Percentiles rank a stretch among this genome's conserved stretches.
Evolutionary conservation across 1,140 invertebrate genomes (phyloP).

Genomic region (Charaxes varanes): DNA sequence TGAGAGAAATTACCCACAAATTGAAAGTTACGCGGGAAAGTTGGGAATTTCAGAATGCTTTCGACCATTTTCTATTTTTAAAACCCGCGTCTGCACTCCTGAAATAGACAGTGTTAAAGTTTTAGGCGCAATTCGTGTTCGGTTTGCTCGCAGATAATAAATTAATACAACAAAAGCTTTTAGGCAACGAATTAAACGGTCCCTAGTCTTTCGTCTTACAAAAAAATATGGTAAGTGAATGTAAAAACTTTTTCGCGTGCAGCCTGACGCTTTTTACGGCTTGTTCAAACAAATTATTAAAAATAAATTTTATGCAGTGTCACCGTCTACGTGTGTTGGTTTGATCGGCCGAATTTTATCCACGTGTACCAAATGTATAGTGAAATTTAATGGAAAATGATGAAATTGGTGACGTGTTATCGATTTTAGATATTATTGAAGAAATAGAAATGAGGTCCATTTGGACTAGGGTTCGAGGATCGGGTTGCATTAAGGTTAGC

Average conservation of each 20-base stretch:
- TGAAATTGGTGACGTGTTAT: conserved; percentile 1
- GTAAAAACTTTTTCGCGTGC: conserved; percentile 2
- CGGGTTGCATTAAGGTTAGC: conserved; percentile 13
- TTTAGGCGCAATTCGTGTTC: conserved; percentile 19
- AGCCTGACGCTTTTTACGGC: neutral
- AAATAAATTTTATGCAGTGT: conserved; percentile 15
- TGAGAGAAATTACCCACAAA: conserved; percentile 12
- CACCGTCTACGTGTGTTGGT: too few species aligned
- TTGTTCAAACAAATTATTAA: conserved; percentile 7
- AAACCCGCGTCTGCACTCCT: conserved; percentile 43
- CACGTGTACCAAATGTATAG: conserved; percentile 9
- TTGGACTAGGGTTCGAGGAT: conserved; percentile 26
- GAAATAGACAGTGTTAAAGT: conserved; percentile 47
- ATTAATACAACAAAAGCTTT: neutral
- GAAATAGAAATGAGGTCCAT: conserved; percentile 24
- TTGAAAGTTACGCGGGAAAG: conserved; percentile 39
- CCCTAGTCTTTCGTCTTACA: neutral
- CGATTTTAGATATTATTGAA: neutral
- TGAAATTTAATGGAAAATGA: conserved; percentile 13
- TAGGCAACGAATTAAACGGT: too few species aligned
- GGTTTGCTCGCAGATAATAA: conserved; percentile 4
- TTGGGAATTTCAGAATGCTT: conserved; percentile 25
- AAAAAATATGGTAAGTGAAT: conserved; percentile 17
- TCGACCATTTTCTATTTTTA: conserved; percentile 48
- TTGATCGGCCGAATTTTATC: conserved; percentile 8